Base-by-base conservation (phyloP, 2,113 vertebrate genomes). In the Pardalotus punctatus region DNA sequence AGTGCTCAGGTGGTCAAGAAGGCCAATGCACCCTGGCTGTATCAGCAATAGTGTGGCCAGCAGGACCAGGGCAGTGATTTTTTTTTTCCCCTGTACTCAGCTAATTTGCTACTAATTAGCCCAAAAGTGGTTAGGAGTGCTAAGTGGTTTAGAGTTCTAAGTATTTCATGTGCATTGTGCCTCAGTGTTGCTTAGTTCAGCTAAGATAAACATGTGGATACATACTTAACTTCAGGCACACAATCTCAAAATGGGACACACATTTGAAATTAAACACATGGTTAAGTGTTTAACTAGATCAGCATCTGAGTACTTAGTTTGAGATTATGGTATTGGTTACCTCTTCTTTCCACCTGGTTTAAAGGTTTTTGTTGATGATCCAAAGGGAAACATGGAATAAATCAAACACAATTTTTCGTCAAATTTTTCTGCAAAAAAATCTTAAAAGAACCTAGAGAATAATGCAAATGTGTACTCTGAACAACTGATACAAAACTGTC, bases 351-450 rank as follows among this genome's bases (percentile, higher is more conserved):
- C 90, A 96, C 74, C 54, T 92, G 79, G 33, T 83, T 93, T 73
- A 74, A 94, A 91, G 16, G 14, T 27, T 93, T 91, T 86, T 83
- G 87, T 86, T 86, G 43, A 65, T 74, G 43, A 91, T 72, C 11
- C 43, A 90, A 91, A 91, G 47, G 47, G 74, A 91, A 96, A 86
- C 53, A 66, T 14, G 47, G 77, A 81, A 90, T 73, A 51, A 88
- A 88, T 87, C 60, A 85, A 92, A 85, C 33, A 71, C 14, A 87
- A 31, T 33, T 40, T 88, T 88, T 90, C 51, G n/a, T 94, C 53
- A 81, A 86, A 58, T n/a, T 53, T 65, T 79, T 90, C 67, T 94
- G 54, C 40, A 92, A 94, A 97, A 40, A 93, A 83, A 81, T 76
- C 73, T 86, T 81, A 70, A 86, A 88, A 64, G 57, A 76, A 62